Base-by-base conservation (phyloP, 2,797 vertebrate species). In the Lepus townsendii region DNA sequence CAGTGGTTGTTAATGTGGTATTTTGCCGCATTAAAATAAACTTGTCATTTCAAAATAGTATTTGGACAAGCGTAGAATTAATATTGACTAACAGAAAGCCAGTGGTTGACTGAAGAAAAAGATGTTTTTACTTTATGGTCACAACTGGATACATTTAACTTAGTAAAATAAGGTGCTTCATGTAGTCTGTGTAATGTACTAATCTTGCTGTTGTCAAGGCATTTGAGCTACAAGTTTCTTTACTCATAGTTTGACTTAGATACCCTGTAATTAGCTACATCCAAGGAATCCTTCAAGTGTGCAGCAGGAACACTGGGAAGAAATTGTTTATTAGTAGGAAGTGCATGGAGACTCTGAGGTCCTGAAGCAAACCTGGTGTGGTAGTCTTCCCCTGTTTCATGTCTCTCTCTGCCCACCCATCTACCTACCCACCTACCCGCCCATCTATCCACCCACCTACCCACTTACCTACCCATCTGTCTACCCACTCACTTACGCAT, bases 1-100 rank as follows among this genome's bases (percentile, higher is more conserved):
- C n/a, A 83, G 0, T 90, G 38, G 47, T 92, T 86, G 38, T 77
- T 76, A 66, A 88, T 5, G 12, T 89, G 69, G n/a, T 75, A 77
- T 14, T 95, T 90, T 38, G 71, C 68, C 72, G 88, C 35, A 50
- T 95, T 88, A 77, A 93, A 75, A 88, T 80, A 90, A 90, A 47
- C 50, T 90, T 90, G 32, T 50, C 38, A 38, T 92, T 94, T 90
- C 72, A 54, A 83, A 94, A 50, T 47, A 84, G 47, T 35, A 32
- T 92, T 80, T 83, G 24, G 38, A 57, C 60, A 92, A 92, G 52
- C 63, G 19, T 0, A 71, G 38, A 54, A 60, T 83, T 92, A 86
- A 35, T 78, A 12, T 22, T 82, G 73, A 87, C 47, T 82, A 63
- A 84, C 63, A 73, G 68, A 79, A 79, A 80, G 69, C 52, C 75